Base-by-base conservation (phyloP, 2,797 vertebrate genomes). In the Pseudochromis fuscus region DNA sequence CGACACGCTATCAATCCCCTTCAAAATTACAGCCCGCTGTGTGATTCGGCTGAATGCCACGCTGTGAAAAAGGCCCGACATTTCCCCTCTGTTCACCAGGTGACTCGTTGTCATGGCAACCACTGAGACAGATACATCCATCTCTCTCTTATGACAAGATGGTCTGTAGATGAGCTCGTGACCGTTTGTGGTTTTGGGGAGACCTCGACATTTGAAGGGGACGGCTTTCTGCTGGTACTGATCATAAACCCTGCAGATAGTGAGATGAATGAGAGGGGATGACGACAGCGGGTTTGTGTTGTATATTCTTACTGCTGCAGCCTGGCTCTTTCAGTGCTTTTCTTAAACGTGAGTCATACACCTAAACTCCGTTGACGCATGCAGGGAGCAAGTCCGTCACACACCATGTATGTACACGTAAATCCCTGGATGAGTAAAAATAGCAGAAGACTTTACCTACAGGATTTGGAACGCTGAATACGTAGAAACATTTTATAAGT, bases 51-150 rank as follows among this genome's bases (percentile, higher is more conserved):
- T 72, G 79, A 82, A 80, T 77, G 77, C 69, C 75, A 64, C 59
- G 11, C 50, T 10, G 68, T 56, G 68, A 79, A 85, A n/a, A 67
- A 75, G 60, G 49, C 53, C 25, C 23, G 48, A 81, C 60, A 74
- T 67, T 72, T 75, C 25, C 60, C 38, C 53, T 70, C 55, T 27
- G 64, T 74, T 85, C 66, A 72, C 77, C 49, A 61, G 60, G 38
- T 74, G 61, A 59, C 63, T 2, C 0, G 69, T 82, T 74, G 76
- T 45, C 78, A 67, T 58, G 65, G 82, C 58, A 79, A 91, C 89
- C 24, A 1, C 67, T 18, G 58, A 75, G 64, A 83, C 63, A 58
- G 62, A 58, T 65, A 45, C 55, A 70, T 64, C 72, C 57, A 53
- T 75, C 62, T 48, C 60, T 28, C 15, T 48, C 60, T 28, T 13